Evolutionary conservation across 2,113 vertebrate species (phyloP).

Genomic region (Gulo gulo): DNA sequence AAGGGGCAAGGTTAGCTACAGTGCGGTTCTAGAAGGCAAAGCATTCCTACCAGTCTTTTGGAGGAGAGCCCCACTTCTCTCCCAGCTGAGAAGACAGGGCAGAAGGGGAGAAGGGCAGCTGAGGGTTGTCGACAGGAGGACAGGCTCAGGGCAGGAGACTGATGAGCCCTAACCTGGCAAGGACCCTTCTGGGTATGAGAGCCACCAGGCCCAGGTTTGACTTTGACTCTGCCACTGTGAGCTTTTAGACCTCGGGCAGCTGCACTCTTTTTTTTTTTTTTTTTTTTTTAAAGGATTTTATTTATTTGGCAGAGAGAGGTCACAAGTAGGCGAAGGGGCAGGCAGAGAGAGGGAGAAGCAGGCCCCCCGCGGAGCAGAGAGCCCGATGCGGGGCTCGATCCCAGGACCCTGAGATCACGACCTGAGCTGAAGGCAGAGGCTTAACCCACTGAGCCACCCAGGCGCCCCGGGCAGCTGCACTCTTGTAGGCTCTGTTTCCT

Average conservation of each 20-base stretch:
- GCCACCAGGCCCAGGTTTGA: background rate
- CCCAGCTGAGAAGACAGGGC: background rate
- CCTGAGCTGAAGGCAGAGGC: no score
- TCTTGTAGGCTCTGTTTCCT: background rate
- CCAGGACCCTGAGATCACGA: no score
- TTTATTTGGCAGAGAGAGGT: no score
- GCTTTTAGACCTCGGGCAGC: background rate
- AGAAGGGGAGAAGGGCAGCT: background rate
- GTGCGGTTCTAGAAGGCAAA: background rate
- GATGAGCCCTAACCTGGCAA: background rate
- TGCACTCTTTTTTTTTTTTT: no score
- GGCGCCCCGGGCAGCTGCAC: background rate
- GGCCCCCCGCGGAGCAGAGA: no score
- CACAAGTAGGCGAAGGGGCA: no score
- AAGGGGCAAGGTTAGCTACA: background rate
- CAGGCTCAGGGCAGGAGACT: background rate
- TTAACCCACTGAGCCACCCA: no score
- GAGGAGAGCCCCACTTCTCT: background rate
- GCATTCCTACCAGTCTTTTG: background rate
- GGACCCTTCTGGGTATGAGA: background rate
- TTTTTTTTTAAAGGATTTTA: no score
- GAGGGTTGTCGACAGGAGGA: background rate
- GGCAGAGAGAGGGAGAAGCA: no score
- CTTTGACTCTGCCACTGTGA: background rate
- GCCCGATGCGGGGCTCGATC: no score